Base-by-base conservation (phyloP, 2,888 invertebrate species). In the Carcina quercana region DNA sequence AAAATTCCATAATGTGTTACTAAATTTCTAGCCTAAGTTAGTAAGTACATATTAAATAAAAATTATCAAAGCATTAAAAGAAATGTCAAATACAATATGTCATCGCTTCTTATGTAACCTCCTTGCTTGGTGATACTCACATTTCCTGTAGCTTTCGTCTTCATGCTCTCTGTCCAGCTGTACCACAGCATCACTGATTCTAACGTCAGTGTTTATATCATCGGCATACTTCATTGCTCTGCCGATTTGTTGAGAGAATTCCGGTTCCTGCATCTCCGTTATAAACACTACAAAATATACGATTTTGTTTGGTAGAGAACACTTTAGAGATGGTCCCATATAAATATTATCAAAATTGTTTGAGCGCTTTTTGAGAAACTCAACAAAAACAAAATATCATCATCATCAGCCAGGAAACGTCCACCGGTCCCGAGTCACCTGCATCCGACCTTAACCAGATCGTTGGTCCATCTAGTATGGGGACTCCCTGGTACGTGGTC, bases 111-210 rank as follows among this genome's bases (percentile, higher is more conserved):
- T n/a, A n/a, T n/a, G n/a, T n/a, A n/a, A n/a, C n/a, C n/a, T n/a
- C n/a, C n/a, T n/a, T n/a, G n/a, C n/a, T n/a, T n/a, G n/a, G n/a
- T n/a, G 5, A 17, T 24, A 24, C 69, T 58, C 45, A 82, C 85
- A 32, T 40, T 61, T 64, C 17, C 66, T 53, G 27, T 67, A 70
- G 15, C 72, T 65, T 20, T 76, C 74, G 0, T 78, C 73, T 20
- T 84, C 83, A 1, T 63, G 59, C 29, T 78, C 76, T 32, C 85
- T 53, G 30, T 83, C 73, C 15, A 85, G 30, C 1, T 51, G 36
- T 0, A 85, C 53, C 4, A 83, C 41, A 1, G 57, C 59, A 3
- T 75, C 80, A 0, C 42, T 42, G 0, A 80, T 21, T 4, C 37
- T 47, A 0, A 73, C 37, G 0, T 60, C 76, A 0, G 64, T 47